phyloP scores from a whole-genome alignment of 1,140 invertebrate genomes.

The Aphis gossypii region DNA sequence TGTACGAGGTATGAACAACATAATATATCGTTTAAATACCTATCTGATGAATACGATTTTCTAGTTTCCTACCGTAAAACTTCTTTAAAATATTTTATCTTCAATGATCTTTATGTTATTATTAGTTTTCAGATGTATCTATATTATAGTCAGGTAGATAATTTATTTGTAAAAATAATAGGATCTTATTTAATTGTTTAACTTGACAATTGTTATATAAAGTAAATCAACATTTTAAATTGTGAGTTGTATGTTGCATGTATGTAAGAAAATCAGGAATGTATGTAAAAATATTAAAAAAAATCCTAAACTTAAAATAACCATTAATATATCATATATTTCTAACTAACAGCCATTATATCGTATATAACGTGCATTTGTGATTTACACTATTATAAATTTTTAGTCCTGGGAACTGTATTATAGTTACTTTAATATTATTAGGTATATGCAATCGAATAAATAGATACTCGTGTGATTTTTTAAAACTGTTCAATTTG shows the following conservation, averaged over 20 bases:
- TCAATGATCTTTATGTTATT: background rate
- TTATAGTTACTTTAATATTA: too few relatives aligned
- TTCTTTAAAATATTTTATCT: background rate
- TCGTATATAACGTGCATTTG: background rate
- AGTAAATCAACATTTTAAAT: background rate
- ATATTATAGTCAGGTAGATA: background rate
- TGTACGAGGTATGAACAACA: background rate
- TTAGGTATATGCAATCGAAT: too few relatives aligned
- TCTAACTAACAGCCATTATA: background rate
- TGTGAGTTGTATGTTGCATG: background rate
- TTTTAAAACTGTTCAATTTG: background rate
- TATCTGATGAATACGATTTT: background rate
- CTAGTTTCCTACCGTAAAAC: background rate
- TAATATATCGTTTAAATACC: background rate
- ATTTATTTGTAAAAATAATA: background rate
- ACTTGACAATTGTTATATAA: background rate
- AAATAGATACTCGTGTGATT: background rate
- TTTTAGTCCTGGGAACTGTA: background rate
- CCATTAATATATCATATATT: background rate
- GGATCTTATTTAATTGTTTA: background rate
- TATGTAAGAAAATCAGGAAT: too few relatives aligned
- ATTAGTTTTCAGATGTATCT: background rate
- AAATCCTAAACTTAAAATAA: too few relatives aligned
- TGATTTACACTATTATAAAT: background rate
- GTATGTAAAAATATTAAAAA: background rate